Conservation (phyloP, 2,888 invertebrate genomes). For the Agelastica alni region DNA sequence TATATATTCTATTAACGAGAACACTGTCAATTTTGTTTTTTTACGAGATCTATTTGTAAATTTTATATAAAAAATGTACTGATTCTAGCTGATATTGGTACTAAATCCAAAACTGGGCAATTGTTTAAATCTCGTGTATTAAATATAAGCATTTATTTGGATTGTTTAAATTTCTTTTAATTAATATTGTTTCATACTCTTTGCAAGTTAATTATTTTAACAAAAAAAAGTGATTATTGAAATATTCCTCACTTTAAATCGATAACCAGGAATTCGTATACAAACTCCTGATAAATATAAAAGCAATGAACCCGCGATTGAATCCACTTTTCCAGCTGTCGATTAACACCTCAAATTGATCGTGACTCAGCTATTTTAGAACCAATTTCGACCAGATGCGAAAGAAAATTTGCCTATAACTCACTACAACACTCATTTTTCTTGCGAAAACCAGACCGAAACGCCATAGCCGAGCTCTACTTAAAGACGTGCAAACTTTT, state of each 20-base stretch:
- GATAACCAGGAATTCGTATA: slow-evolving; percentile 1
- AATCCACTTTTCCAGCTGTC: slow-evolving; percentile 17
- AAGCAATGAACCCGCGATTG: slow-evolving; percentile 16
- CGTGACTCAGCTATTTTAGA: slow-evolving; percentile 27
- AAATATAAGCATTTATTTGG: too few species aligned
- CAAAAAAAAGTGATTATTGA: too few species aligned
- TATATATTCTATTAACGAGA: too few species aligned
- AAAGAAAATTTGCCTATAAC: slow-evolving; percentile 28
- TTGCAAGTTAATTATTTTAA: too few species aligned
- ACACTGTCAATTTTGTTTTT: too few species aligned
- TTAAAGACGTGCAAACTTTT: background rate
- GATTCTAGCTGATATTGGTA: too few species aligned
- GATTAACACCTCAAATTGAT: slow-evolving; percentile 28
- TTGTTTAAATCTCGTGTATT: too few species aligned
- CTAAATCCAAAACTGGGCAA: too few species aligned
- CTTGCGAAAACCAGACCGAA: slow-evolving; percentile 20
- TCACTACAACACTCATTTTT: slow-evolving; percentile 31
- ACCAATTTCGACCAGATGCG: slow-evolving; percentile 27
- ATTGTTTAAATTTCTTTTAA: too few species aligned
- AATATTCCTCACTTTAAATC: slow-evolving; percentile 2
- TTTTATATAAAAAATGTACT: too few species aligned
- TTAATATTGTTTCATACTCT: too few species aligned
- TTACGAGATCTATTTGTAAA: too few species aligned
- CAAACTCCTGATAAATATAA: slow-evolving; percentile 3
- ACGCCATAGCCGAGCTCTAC: background rate